Base-by-base conservation (phyloP, 2,888 invertebrate species). In the Rhagonycha fulva region DNA sequence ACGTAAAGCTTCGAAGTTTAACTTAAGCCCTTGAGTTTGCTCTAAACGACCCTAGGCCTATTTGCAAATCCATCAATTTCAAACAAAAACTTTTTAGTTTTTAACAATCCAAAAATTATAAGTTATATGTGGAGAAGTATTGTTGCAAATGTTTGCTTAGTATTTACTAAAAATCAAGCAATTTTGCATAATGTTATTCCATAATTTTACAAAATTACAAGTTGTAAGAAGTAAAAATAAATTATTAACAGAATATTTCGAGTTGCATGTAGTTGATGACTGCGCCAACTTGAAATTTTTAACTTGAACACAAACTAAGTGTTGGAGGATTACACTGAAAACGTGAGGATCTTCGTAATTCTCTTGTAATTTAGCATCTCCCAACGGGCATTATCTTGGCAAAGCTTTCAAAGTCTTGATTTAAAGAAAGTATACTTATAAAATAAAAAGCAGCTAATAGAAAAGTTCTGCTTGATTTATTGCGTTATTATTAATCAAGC, bases 361-460 rank as follows among this genome's bases (percentile, higher is more conserved):
- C 72, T 30, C 72, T 72, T 72, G 72, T 68, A 72, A 72, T 72
- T 72, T 72, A 72, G 72, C 68, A 72, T 72, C 68, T 72, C 72
- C 72, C 72, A 72, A 61, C 30, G 62, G 61, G 72, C 68, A 72
- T 72, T 72, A 72, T 72, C 72, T n/a, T 68, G 62, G 67, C 30
- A 67, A 61, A 72, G 60, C 68, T 68, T 68, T 26, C 19, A 30
- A 61, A 68, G 68, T 72, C 68, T 68, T 68, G 68, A 68, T 68
- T 72, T 72, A 62, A 61, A 67, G 61, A 67, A 30, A 68, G 62
- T 72, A 61, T 28, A 62, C 60, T 63, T 72, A 68, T 28, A 11
- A 19, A 23, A 62, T 23, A 14, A 62, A 66, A 66, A 66, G n/a
- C 63, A 66, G 63, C 12, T 66, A 66, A 24, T 66, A 47, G 47